Conservation (phyloP, 2,797 vertebrate genomes). For the Coccyzus lansbergi region DNA sequence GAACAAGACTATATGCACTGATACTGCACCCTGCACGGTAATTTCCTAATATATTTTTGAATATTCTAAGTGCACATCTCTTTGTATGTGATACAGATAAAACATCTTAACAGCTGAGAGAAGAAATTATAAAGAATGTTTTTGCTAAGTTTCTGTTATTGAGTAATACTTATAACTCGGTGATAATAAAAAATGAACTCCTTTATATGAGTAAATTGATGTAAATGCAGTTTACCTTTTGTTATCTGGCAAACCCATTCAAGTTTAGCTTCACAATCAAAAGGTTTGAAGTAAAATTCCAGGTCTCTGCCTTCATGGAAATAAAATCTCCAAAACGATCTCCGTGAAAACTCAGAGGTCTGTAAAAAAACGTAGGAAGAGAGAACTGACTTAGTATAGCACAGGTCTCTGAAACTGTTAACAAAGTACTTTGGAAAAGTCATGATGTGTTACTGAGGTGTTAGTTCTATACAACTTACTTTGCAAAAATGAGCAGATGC, state of each 20-base stretch:
- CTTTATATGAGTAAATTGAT: not conserved
- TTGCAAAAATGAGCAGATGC: not conserved
- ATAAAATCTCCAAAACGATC: conserved; percentile 59
- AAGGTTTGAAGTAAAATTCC: conserved; percentile 85
- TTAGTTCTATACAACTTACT: not conserved
- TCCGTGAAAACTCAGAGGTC: conserved; percentile 58
- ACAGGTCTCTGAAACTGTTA: not conserved
- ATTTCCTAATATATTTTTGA: not conserved
- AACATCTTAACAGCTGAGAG: not conserved
- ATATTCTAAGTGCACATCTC: not conserved
- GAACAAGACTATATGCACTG: not conserved
- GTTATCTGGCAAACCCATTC: conserved; percentile 97
- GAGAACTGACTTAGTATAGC: not conserved
- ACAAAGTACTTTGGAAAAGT: not conserved
- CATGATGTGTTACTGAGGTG: not conserved
- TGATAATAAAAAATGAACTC: not conserved
- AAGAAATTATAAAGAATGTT: not conserved
- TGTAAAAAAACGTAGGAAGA: conserved; percentile 22
- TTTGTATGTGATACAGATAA: not conserved
- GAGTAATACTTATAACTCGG: not conserved
- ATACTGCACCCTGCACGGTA: no score
- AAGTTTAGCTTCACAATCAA: conserved; percentile 90
- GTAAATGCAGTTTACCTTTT: conserved; percentile 81
- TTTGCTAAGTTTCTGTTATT: not conserved
- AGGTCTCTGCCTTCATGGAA: conserved; percentile 57